Evolutionary conservation across 2,113 vertebrate species (phyloP).

Genomic region (Balaeniceps rex): DNA sequence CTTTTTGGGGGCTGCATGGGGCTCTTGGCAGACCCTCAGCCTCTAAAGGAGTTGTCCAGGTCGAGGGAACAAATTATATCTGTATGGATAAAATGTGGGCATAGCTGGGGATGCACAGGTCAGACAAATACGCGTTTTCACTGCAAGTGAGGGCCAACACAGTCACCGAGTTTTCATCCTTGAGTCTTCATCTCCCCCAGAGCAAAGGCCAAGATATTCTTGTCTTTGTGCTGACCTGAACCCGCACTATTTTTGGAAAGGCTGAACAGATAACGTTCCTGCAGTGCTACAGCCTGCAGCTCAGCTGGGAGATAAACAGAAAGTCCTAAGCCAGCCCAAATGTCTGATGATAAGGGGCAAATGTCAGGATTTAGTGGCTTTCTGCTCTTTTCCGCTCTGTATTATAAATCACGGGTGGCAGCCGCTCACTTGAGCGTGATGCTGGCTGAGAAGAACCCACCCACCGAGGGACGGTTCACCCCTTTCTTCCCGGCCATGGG

Average conservation of each 20-base stretch:
- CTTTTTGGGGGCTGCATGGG: neutral
- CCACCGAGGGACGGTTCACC: neutral
- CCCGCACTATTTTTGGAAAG: neutral
- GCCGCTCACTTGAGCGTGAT: neutral
- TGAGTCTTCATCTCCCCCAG: neutral
- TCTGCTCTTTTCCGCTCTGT: neutral
- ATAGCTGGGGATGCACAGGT: neutral
- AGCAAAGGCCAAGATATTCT: neutral
- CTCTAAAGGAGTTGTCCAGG: neutral
- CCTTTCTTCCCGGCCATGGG: neutral
- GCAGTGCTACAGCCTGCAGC: neutral
- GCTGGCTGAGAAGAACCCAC: neutral
- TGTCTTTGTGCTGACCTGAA: neutral
- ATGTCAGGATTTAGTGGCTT: neutral
- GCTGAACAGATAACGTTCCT: neutral
- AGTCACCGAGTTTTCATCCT: neutral
- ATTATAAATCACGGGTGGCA: neutral
- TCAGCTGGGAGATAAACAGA: neutral
- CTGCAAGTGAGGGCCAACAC: neutral
- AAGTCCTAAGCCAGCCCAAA: neutral
- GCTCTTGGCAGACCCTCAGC: neutral
- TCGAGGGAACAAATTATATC: neutral
- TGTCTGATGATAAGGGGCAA: neutral
- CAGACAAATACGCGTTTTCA: rapidly evolving
- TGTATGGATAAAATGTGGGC: neutral